Conservation (phyloP, 2,797 vertebrate species). For the Ceryle rudis region DNA sequence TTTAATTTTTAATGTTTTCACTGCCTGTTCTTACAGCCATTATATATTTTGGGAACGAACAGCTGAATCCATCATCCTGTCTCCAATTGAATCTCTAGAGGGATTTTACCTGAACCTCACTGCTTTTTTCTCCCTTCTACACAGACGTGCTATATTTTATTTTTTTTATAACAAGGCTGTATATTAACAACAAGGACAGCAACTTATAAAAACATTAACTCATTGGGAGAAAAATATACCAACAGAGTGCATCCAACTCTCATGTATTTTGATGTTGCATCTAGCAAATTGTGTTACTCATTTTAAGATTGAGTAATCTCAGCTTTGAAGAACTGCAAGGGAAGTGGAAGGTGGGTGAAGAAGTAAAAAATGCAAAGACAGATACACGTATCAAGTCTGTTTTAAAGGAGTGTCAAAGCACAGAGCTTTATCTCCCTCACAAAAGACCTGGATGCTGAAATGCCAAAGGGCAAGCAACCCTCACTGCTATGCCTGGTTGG, state of each 20-base stretch:
- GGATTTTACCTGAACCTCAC: conserved; percentile 26
- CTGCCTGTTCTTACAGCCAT: background rate
- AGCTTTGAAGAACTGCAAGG: conserved; percentile 20
- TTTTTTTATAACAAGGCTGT: background rate
- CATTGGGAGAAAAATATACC: background rate
- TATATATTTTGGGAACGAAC: conserved; percentile 10
- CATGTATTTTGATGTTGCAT: conserved; percentile 27
- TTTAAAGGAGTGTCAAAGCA: background rate
- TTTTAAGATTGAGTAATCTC: conserved; percentile 26
- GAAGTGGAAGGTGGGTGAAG: background rate
- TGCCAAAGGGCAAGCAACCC: background rate
- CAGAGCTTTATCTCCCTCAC: background rate
- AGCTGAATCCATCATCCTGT: conserved; percentile 54
- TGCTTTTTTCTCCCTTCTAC: conserved; percentile 23
- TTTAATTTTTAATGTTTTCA: conserved; percentile 62
- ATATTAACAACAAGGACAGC: conserved; percentile 10
- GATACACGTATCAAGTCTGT: background rate
- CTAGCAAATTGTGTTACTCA: conserved; percentile 15
- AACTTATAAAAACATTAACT: conserved; percentile 45
- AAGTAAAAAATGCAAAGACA: conserved; percentile 3
- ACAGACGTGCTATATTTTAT: background rate
- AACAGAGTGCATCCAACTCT: background rate
- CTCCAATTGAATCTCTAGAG: background rate
- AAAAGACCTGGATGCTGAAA: background rate
- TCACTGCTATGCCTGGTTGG: background rate